These are phyloP conservation scores for Tursiops truncatus DNA, from an alignment of 2,113 vertebrate species.

Conservation along the genomic window DNA sequence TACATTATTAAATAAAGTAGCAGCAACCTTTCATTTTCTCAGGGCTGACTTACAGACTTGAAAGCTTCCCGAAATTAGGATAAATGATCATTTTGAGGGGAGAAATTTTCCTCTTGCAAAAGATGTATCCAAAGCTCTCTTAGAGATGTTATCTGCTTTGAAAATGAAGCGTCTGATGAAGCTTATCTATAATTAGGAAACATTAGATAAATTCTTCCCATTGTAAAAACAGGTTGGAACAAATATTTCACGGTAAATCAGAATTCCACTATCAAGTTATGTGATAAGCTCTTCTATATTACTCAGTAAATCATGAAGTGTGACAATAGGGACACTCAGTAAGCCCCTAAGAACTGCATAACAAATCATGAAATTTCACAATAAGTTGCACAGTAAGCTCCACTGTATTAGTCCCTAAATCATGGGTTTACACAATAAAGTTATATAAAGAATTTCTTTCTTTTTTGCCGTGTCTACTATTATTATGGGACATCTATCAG, in stretches of 20 bases:
- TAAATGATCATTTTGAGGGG: conserved; percentile 6
- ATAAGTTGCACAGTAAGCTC: conserved; percentile 42
- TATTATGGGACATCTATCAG: not conserved
- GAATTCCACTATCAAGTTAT: conserved; percentile 38
- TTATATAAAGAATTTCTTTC: not conserved
- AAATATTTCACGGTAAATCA: conserved; percentile 65
- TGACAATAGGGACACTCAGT: conserved; percentile 52
- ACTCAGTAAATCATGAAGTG: conserved; percentile 69
- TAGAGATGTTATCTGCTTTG: not conserved
- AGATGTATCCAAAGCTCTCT: conserved; percentile 2
- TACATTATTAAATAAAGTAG: not conserved
- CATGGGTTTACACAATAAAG: conserved; percentile 30
- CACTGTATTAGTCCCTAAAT: conserved; percentile 51
- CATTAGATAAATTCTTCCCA: conserved; percentile 22
- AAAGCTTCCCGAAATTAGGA: conserved; percentile 46
- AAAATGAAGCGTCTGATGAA: conserved; percentile 35
- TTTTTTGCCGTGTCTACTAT: not conserved
- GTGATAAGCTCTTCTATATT: conserved; percentile 47
- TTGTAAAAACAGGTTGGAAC: conserved; percentile 33
- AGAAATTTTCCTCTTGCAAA: not conserved
- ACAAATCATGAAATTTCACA: conserved; percentile 53
- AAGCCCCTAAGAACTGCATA: conserved; percentile 46
- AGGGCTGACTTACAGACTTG: not conserved
- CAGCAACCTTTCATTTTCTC: conserved; percentile 29
- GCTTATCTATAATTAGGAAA: conserved; percentile 52